Evolutionary conservation across 35 echinoderm and acorn worm species (phyloP).

Genomic region (Heliocidaris erythrogramma): DNA sequence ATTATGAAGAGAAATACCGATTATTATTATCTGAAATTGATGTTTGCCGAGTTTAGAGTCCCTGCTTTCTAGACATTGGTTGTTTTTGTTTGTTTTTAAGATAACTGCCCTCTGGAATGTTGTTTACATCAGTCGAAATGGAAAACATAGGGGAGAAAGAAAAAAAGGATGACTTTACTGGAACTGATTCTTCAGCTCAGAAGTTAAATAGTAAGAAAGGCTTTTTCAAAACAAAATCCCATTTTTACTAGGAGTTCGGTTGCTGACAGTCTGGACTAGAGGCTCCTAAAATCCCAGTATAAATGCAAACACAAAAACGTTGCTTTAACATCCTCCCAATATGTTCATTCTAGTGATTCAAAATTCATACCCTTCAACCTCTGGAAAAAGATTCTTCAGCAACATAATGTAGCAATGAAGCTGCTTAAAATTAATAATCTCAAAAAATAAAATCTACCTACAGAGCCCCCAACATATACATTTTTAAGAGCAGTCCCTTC

Average conservation of each 20-base stretch:
- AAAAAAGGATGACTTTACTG: background rate
- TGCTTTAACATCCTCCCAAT: too few relatives aligned
- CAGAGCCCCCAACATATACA: background rate
- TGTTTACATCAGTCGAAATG: background rate
- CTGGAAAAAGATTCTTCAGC: background rate
- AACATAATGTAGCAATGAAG: background rate
- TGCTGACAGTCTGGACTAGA: too few relatives aligned
- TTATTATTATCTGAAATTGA: background rate
- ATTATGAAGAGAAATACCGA: background rate
- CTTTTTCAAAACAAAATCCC: background rate
- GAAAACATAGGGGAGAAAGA: background rate
- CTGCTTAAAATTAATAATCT: background rate
- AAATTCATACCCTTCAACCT: background rate
- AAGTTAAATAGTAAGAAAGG: background rate
- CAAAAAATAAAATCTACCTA: background rate
- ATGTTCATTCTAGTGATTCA: too few relatives aligned
- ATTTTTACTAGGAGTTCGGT: too few relatives aligned
- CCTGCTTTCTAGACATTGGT: background rate
- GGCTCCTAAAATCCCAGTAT: too few relatives aligned
- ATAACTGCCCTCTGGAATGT: conserved; percentile 2
- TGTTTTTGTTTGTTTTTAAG: conserved; percentile 4
- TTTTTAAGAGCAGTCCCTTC: background rate
- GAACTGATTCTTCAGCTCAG: background rate
- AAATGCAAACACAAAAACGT: too few relatives aligned
- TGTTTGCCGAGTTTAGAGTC: background rate